phyloP scores from a whole-genome alignment of 2,888 invertebrate species.

The Agelastica alni region DNA sequence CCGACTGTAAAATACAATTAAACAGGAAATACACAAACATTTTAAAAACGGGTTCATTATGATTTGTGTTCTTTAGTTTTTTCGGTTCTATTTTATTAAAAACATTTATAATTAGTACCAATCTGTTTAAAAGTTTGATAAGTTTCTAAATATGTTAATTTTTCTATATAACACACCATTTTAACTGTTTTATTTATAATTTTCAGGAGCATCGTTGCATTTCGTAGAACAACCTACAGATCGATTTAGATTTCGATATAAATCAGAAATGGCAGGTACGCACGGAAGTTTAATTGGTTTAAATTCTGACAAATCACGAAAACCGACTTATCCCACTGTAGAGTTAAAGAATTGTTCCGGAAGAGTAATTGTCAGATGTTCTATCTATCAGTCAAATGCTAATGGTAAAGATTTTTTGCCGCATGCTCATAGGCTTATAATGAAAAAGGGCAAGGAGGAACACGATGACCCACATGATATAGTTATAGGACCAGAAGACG shows the following conservation, averaged over 20 bases:
- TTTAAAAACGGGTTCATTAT: too few relatives aligned
- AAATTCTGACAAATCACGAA: constrained; percentile 62
- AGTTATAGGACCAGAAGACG: constrained; percentile 60
- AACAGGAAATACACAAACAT: too few relatives aligned
- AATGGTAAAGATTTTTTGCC: constrained; percentile 53
- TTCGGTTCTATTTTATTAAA: too few relatives aligned
- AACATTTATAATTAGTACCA: too few relatives aligned
- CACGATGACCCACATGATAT: constrained; percentile 71
- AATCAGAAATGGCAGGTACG: constrained; percentile 85
- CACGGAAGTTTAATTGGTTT: constrained; percentile 78
- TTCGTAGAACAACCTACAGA: constrained; percentile 77
- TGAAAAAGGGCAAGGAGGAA: constrained; percentile 62
- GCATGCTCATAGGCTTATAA: constrained; percentile 74
- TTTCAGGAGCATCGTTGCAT: constrained; percentile 58
- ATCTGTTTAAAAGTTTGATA: too few relatives aligned
- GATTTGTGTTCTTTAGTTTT: too few relatives aligned
- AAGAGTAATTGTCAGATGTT: constrained; percentile 70
- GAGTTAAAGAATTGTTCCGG: constrained; percentile 63
- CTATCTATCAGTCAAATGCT: constrained; percentile 66
- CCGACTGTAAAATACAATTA: too few relatives aligned
- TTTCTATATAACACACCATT: too few relatives aligned
- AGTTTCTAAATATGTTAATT: too few relatives aligned
- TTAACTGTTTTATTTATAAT: not conserved
- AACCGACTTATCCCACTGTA: constrained; percentile 76
- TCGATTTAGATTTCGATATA: constrained; percentile 82